Conservation (phyloP, 2,113 vertebrate genomes). For the Bufo gargarizans region DNA sequence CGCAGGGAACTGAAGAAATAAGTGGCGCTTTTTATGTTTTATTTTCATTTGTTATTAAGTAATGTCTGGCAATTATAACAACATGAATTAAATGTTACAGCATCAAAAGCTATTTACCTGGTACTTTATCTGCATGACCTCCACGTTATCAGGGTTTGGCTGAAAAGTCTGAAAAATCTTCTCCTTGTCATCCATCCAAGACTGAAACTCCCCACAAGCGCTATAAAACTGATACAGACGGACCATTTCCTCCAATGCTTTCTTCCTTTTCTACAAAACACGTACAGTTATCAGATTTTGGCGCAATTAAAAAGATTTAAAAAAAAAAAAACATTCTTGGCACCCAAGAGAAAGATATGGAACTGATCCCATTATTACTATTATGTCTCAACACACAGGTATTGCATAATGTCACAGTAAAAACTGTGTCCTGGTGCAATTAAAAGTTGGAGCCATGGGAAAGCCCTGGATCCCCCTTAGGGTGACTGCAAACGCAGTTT, state of each 20-base stretch:
- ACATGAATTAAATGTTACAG: background rate
- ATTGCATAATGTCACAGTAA: no score
- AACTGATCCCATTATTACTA: background rate
- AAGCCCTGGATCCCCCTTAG: no score
- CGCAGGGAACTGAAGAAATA: no score
- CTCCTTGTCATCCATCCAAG: slow-evolving; percentile 87
- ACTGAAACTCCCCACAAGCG: slow-evolving; percentile 83
- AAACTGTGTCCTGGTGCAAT: no score
- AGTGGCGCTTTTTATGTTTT: no score
- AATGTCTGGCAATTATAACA: no score
- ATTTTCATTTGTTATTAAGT: no score
- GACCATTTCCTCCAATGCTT: slow-evolving; percentile 77
- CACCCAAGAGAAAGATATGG: background rate
- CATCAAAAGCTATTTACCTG: slow-evolving; percentile 71
- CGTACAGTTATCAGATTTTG: background rate
- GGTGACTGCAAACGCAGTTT: no score
- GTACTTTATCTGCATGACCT: slow-evolving; percentile 78
- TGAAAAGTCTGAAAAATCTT: slow-evolving; percentile 76
- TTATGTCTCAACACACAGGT: no score
- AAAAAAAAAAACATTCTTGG: background rate
- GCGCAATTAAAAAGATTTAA: background rate
- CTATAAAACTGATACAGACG: slow-evolving; percentile 79
- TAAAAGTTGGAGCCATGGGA: no score
- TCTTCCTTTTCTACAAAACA: slow-evolving; percentile 70
- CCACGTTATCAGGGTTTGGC: slow-evolving; percentile 74